A percentile compares a stretch with the other conserved stretches of the same genome.
These are phyloP conservation scores for Onychomys torridus DNA, from an alignment of 2,797 vertebrate genomes.

Conservation along the genomic window DNA sequence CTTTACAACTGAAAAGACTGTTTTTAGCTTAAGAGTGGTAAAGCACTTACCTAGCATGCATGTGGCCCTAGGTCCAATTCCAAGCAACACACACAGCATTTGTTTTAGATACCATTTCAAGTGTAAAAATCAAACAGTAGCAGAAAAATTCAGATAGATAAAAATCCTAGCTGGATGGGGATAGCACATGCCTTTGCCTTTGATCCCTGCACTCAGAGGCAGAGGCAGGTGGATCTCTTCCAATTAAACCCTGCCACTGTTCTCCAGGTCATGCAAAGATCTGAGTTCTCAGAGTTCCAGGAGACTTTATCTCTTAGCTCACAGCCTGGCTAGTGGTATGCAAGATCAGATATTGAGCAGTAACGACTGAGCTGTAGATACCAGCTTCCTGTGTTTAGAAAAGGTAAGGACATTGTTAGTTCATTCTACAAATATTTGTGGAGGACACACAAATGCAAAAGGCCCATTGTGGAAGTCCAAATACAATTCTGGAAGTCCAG, in stretches of 20 bases:
- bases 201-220: no score
- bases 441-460: slow-evolving; percentile 69
- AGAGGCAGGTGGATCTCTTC: no score
- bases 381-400: slow-evolving; percentile 78
- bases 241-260: neutral
- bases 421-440: slow-evolving; percentile 78
- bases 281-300: slow-evolving; percentile 47
- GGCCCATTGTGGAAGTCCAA: slow-evolving; percentile 15
- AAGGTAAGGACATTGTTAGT: slow-evolving; percentile 77
- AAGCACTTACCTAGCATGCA: no score
- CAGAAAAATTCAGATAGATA: no score
- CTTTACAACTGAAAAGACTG: no score
- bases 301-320: slow-evolving; percentile 62
- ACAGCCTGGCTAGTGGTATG: slow-evolving; percentile 40
- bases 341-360: slow-evolving; percentile 66
- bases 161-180: no score
- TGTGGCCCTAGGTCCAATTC: no score
- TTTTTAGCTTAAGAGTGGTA: no score
- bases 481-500: slow-evolving; percentile 48
- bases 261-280: neutral
- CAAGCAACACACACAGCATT: no score
- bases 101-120: no score
- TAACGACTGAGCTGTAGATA: slow-evolving; percentile 64
- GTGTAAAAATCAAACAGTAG: no score
- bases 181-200: no score